phyloP scores from a whole-genome alignment of 2,888 invertebrate species.

The Micoletzkya japonica region DNA sequence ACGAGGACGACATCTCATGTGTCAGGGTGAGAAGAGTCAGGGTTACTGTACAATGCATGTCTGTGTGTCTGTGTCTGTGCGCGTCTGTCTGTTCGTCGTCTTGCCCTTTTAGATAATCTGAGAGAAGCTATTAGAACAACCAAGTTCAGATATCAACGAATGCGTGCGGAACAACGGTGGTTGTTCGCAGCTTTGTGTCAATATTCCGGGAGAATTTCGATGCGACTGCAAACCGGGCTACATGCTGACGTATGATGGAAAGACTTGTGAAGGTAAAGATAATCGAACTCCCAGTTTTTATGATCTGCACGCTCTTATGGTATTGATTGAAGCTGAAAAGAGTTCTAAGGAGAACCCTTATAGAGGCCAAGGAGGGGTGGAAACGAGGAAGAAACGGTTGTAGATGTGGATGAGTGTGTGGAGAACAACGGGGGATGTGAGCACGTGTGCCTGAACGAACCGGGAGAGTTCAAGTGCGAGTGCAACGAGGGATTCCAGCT shows the following conservation, averaged over 20 bases:
- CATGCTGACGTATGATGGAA: constrained; percentile 50
- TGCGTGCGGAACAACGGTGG: constrained; percentile 79
- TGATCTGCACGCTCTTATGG: neutral
- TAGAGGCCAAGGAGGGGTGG: neutral
- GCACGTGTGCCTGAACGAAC: constrained; percentile 83
- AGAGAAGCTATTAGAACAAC: neutral
- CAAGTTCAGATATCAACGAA: constrained; percentile 76
- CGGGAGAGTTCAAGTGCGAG: constrained; percentile 79
- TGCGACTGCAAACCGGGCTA: constrained; percentile 80
- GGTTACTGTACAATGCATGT: neutral
- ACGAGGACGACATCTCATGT: constrained; percentile 11
- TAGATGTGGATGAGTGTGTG: constrained; percentile 81
- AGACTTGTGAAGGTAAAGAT: constrained; percentile 49
- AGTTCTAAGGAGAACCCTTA: neutral
- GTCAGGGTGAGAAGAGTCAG: constrained; percentile 8
- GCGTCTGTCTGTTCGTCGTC: neutral
- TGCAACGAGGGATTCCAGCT: constrained; percentile 81
- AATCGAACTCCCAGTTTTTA: neutral
- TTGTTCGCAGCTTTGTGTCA: constrained; percentile 84
- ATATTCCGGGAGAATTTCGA: constrained; percentile 78
- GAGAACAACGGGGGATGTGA: constrained; percentile 80
- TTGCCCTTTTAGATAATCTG: no score
- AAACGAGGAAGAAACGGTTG: constrained; percentile 43
- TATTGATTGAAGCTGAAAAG: neutral
- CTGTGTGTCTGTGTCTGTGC: neutral